Evolutionary conservation across 2,113 vertebrate species (phyloP), one percentile per base, ranked within the genome.

Genomic region (Zapornia atra): DNA sequence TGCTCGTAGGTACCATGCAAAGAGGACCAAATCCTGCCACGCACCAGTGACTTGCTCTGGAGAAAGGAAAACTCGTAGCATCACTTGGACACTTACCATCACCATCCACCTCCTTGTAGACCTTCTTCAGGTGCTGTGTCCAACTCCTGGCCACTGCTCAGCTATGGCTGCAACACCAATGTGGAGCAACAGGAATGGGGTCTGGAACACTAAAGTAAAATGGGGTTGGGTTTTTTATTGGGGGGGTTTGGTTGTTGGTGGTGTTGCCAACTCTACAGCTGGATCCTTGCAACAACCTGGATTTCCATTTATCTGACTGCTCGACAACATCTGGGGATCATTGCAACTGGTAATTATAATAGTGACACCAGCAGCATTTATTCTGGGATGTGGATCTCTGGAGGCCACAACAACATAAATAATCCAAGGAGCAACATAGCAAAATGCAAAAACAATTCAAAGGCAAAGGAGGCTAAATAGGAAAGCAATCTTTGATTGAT

Each of bases 101-200:
- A 22, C 17, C 1, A 1, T 18, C 24, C 59, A 77, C 28, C 31
- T 83, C 48, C 48, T 36, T 5, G 1, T 0, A 25, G 19, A n/a
- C 72, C 51, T 75, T 70, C 71, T 80, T 31, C 28, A 36, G 57
- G 26, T 26, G 31, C 17, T 9, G 10, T 12, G 57, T n/a, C 29
- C 15, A 2, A 2, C 48, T 81, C n/a, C 64, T 8, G 26, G 73
- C 42, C 0, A 1, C 40, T 25, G 38, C 40, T 14, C 33, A 20
- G 21, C 51, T 22, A 7, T 0, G 0, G n/a, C 24, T 56, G n/a
- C 42, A 11, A 4, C 6, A 18, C 1, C 6, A 21, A 25, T 26
- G 5, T 0, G 2, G 24, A 61, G 64, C 34, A 73, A 63, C 26
- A 54, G 36, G 51, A 63, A 54, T 4, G 12, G n/a, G 8, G 9